A percentile compares a stretch with the other conserved stretches of the same genome.
Evolutionary conservation across 2,797 vertebrate species (phyloP).

Genomic region (Pseudochirops cupreus): DNA sequence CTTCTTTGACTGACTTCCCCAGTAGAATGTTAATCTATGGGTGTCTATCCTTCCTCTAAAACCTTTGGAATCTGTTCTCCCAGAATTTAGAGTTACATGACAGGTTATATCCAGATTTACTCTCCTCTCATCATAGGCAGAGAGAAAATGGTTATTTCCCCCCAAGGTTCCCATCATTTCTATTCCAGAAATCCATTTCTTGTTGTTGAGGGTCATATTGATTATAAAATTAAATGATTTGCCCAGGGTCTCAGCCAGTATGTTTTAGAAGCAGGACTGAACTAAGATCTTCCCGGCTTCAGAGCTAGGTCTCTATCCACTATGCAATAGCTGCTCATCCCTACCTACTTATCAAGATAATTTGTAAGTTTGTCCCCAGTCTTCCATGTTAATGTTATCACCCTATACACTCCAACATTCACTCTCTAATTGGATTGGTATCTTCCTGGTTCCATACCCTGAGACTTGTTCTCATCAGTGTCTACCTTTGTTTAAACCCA

Average conservation of each 20-base stretch:
- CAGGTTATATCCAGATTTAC: background rate
- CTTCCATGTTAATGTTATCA: background rate
- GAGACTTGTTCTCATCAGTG: background rate
- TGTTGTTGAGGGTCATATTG: background rate
- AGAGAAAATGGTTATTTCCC: background rate
- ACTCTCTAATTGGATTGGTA: background rate
- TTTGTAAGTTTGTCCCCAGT: background rate
- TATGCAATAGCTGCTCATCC: background rate
- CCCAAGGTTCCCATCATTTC: background rate
- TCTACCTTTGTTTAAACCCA: background rate
- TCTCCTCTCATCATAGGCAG: background rate
- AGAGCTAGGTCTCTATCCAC: background rate
- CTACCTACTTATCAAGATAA: background rate
- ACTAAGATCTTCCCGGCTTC: background rate
- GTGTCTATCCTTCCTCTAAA: background rate
- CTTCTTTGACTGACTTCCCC: background rate
- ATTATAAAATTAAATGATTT: background rate
- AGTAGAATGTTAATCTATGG: background rate
- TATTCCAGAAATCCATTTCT: background rate
- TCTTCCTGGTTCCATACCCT: background rate
- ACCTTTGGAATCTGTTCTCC: background rate
- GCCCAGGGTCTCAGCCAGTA: background rate
- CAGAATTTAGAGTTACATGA: background rate
- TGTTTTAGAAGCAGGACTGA: background rate
- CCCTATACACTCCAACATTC: background rate